Evolutionary conservation across 2,113 vertebrate species (phyloP).

Genomic region (Ciconia stormi): DNA sequence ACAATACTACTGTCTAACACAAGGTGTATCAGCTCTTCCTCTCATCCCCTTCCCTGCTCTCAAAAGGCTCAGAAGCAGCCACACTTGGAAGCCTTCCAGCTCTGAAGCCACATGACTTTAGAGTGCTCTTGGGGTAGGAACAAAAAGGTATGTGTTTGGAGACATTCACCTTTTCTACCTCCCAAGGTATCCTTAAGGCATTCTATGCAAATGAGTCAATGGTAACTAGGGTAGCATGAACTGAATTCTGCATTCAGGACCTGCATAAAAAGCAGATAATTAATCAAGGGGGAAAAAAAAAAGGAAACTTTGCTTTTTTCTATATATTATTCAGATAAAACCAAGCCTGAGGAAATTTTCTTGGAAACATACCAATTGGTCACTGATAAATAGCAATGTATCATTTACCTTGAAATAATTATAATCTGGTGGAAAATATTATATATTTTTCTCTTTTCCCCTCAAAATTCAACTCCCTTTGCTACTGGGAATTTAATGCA

Average conservation of each 20-base stretch:
- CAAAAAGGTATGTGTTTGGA: background rate
- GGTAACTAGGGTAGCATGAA: slow-evolving; percentile 3
- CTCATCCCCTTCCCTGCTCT: background rate
- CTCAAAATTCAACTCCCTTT: background rate
- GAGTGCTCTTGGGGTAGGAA: background rate
- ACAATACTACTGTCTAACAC: background rate
- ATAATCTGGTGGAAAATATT: background rate
- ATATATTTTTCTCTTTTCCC: background rate
- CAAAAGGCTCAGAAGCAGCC: background rate
- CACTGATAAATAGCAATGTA: background rate
- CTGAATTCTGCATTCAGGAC: background rate
- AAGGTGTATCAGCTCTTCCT: background rate
- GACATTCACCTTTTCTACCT: background rate
- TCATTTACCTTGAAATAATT: background rate
- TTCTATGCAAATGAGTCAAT: slow-evolving; percentile 31
- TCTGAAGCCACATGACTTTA: background rate
- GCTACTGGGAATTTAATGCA: background rate
- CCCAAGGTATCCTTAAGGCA: background rate
- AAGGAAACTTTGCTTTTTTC: background rate
- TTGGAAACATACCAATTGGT: background rate
- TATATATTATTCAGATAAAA: slow-evolving; percentile 15
- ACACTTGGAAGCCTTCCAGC: background rate
- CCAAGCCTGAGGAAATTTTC: background rate
- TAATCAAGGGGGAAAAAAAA: background rate
- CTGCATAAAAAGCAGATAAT: slow-evolving; percentile 10